These are phyloP conservation scores for Rhogogaster chlorosoma DNA, from an alignment of 2,888 invertebrate species.

Conservation along the genomic window DNA sequence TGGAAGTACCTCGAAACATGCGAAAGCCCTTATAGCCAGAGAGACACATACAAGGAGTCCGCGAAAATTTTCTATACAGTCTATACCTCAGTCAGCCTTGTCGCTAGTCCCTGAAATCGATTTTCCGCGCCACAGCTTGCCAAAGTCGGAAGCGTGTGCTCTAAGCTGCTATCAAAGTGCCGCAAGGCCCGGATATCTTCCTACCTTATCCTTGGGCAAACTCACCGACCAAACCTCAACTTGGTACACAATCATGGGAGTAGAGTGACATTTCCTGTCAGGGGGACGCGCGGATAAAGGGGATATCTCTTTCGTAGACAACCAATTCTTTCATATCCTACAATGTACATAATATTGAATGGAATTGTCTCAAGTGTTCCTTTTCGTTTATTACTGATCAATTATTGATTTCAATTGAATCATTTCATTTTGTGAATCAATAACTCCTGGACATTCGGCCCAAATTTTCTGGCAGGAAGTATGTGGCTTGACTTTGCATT, in stretches of 20 bases:
- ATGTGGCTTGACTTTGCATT: neutral
- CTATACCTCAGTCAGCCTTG: neutral
- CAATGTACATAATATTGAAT: neutral
- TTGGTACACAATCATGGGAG: neutral
- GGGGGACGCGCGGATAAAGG: neutral
- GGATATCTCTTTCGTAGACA: neutral
- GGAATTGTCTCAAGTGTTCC: neutral
- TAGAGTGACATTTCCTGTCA: neutral
- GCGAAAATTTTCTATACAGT: neutral
- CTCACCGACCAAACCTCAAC: neutral
- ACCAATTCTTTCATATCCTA: neutral
- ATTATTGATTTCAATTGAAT: no score
- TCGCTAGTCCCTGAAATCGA: constrained; percentile 7
- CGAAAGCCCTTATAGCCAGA: neutral
- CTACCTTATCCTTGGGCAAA: neutral
- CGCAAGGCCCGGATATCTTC: constrained; percentile 4
- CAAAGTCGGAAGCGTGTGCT: constrained; percentile 12
- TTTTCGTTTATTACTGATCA: no score
- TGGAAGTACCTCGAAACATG: neutral
- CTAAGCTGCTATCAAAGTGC: neutral
- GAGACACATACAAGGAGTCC: neutral
- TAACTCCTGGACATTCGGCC: no score
- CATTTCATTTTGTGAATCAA: no score
- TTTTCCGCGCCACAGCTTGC: neutral
- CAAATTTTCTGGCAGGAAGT: no score